Percentiles rank a stretch among this genome's conserved stretches.
phyloP scores from a whole-genome alignment of 2,113 vertebrate species.

The Elgaria multicarinata region DNA sequence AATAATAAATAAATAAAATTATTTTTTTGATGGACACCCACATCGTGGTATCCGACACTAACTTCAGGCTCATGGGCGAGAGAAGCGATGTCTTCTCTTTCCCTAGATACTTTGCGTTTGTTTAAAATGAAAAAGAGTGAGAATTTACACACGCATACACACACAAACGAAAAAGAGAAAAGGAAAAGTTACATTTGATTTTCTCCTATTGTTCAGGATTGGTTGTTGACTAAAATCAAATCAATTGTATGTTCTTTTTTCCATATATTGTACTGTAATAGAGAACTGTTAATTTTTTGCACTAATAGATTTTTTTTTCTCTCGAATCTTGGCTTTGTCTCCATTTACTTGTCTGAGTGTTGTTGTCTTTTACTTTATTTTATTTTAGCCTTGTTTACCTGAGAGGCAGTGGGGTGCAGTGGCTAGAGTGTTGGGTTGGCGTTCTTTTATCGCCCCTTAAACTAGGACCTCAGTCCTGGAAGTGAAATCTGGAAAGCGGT shows the following conservation, averaged over 20 bases:
- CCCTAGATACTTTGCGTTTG: slow-evolving; percentile 6
- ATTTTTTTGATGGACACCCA: not conserved
- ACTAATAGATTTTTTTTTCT: slow-evolving; percentile 52
- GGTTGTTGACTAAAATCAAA: slow-evolving; percentile 41
- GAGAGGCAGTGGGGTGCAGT: too few relatives aligned
- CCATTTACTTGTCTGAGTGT: not conserved
- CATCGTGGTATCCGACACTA: not conserved
- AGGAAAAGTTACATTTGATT: not conserved
- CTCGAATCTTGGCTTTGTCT: slow-evolving; percentile 3
- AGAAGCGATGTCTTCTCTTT: not conserved
- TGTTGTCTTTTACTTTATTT: not conserved
- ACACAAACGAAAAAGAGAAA: not conserved
- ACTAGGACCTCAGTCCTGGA: too few relatives aligned
- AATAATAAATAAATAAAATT: not conserved
- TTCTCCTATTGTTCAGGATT: slow-evolving; percentile 26
- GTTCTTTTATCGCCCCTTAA: too few relatives aligned
- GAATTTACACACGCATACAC: not conserved
- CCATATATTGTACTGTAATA: slow-evolving; percentile 50
- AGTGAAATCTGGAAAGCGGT: too few relatives aligned
- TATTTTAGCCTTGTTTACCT: not conserved
- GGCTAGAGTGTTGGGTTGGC: too few relatives aligned
- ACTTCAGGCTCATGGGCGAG: not conserved
- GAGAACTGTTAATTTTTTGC: slow-evolving; percentile 50
- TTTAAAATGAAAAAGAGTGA: not conserved
- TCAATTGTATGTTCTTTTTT: slow-evolving; percentile 35